Conservation (phyloP, 2,888 invertebrate species). For the Ypsolopha scabrella region DNA sequence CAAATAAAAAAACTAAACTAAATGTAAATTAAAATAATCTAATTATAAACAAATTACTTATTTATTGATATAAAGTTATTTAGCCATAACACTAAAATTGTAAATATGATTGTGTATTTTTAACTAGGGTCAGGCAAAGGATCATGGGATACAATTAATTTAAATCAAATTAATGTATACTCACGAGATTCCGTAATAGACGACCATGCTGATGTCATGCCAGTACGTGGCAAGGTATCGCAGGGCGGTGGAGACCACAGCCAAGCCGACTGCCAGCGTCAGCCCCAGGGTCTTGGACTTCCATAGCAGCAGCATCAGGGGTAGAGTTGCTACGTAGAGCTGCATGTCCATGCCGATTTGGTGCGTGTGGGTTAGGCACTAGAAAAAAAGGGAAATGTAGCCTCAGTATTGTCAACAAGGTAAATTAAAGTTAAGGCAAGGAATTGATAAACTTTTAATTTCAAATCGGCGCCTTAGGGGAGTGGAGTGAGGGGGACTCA, state of each 20-base stretch:
- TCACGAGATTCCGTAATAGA: conserved; percentile 69
- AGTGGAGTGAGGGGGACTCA: too few species aligned
- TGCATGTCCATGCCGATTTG: conserved; percentile 72
- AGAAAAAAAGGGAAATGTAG: conserved; percentile 15
- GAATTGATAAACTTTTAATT: too few species aligned
- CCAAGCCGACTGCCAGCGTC: conserved; percentile 33
- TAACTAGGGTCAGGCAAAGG: too few species aligned
- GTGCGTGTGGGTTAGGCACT: conserved; percentile 72
- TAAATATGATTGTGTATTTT: too few species aligned
- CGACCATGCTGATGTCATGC: conserved; percentile 65
- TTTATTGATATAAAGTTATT: too few species aligned
- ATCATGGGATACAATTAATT: too few species aligned
- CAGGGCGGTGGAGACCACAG: conserved; percentile 51
- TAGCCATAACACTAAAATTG: too few species aligned
- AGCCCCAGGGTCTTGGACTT: conserved; percentile 43
- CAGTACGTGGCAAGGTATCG: conserved; percentile 54
- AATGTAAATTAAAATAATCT: too few species aligned
- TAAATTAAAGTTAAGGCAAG: too few species aligned
- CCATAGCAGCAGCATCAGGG: conserved; percentile 60
- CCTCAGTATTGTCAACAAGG: not conserved
- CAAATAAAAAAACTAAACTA: too few species aligned
- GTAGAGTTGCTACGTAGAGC: conserved; percentile 58
- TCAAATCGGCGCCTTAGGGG: too few species aligned
- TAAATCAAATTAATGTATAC: conserved; percentile 21
- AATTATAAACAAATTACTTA: too few species aligned